Evolutionary conservation across 2,797 vertebrate genomes (phyloP), one percentile per base, ranked within the genome.

Genomic region (Falco biarmicus): DNA sequence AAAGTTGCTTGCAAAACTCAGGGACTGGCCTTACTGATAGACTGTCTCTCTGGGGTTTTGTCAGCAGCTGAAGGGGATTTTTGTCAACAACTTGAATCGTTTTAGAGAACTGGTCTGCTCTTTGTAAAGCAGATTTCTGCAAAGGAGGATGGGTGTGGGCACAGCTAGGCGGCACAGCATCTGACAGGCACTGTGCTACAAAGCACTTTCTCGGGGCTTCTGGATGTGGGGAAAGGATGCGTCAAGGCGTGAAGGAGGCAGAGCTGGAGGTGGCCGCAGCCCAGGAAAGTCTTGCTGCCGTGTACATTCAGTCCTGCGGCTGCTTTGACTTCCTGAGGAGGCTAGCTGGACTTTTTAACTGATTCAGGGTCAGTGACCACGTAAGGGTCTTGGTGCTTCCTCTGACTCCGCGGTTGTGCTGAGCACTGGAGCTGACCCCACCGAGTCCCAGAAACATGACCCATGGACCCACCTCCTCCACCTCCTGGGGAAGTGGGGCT

Each of bases 231-330:
- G 51, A 68, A 63, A 48, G 69, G 83, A 65, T 37, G 59, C 11
- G 66, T 32, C 54, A 63, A 74, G 26, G 73, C 3, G 1, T 51
- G 70, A 86, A 48, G 43, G 50, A 53, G 29, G 34, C 32, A 17
- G 39, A 64, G 41, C 4, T 51, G 70, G 66, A 89, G 65, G 59
- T 61, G 78, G 41, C 39, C 1, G 0, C 66, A 82, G 80, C 71
- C 75, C 0, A 0, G 43, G 0, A 8, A 50, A 47, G 70, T 6
- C 61, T 18, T 11, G 45, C 4, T 31, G 34, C 57, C 1, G 0
- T 1, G 45, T 45, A 5, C 6, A 11, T 15, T 63, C 64, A 34
- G 37, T n/a, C 19, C 84, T 76, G 81, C 0, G 4, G 65, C 82
- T 71, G 76, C 50, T 78, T 39, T 21, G 31, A 34, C 47, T n/a